Base-by-base conservation (phyloP, 2,888 invertebrate species). In the Arrhopalites spinosus region DNA sequence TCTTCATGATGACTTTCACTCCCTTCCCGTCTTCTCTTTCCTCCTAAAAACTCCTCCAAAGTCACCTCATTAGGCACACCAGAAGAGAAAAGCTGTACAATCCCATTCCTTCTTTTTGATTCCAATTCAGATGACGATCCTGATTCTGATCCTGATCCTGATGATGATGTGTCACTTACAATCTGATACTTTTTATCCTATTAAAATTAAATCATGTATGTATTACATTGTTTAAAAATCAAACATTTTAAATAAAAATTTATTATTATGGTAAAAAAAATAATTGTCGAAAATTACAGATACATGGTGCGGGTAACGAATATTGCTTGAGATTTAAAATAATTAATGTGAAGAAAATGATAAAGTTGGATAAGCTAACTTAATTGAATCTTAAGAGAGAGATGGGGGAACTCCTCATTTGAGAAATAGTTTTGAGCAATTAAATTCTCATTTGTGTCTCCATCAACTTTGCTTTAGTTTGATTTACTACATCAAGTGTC, bases 1-100 rank as follows among this genome's bases (percentile, higher is more conserved):
- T 77, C 78, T 59, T 75, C 78, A 36, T 73, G 69, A 69, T 29
- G 61, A 63, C 11, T 30, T 3, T 23, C 25, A 61, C 25, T 61
- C 23, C 59, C 15, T 13, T 23, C 23, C 25, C 50, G 7, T 50
- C 50, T n/a, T 15, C 17, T 3, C 3, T 13, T 15, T 50, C n/a
- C n/a, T 50, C 50, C 50, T n/a, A 15, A 11, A 7, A 7, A 50
- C n/a, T 50, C 59, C 27, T 15, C 20, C 47, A 45, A 45, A 15
- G n/a, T n/a, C n/a, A n/a, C n/a, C 36, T 36, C 36, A 36, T 36
- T 36, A 36, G 36, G 36, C 5, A 36, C 5, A 36, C 3, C 36
- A 36, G 36, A 36, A 7, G 36, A 36, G 11, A 36, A 36, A 36
- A 7, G 36, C 36, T 36, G 3, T 11, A 36, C 36, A 3, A n/a